Percentiles rank a stretch among this genome's conserved stretches.
Evolutionary conservation across 2,113 vertebrate genomes (phyloP).

Genomic region (Lota lota): DNA sequence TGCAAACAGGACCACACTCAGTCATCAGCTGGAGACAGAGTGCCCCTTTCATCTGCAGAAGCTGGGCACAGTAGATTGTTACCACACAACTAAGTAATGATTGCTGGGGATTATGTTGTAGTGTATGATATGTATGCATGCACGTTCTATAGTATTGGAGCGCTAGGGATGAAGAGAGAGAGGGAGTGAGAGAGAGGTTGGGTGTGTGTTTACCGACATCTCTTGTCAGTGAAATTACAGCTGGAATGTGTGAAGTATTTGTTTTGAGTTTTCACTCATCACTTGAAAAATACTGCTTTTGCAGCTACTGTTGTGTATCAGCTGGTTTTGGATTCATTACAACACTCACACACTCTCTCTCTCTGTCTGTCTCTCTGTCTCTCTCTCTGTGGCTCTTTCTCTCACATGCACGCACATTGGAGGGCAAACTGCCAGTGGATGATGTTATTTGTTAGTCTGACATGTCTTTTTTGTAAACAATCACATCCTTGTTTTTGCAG

Average conservation of each 20-base stretch:
- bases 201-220: not conserved
- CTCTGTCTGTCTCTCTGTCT: no score
- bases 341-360: not conserved
- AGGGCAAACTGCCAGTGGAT: slow-evolving; percentile 9
- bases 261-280: no score
- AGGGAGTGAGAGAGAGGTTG: not conserved
- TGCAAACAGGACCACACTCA: not conserved
- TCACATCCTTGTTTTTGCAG: slow-evolving; percentile 28
- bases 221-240: not conserved
- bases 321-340: no score
- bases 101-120: slow-evolving; percentile 9
- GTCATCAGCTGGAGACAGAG: not conserved
- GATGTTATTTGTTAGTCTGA: slow-evolving; percentile 12
- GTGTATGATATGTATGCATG: slow-evolving; percentile 16
- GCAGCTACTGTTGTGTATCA: no score
- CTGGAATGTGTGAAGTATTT: no score
- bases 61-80: slow-evolving; percentile 6
- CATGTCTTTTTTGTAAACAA: slow-evolving; percentile 25
- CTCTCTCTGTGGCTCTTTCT: no score
- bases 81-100: not conserved
- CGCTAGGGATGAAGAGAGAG: not conserved
- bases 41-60: not conserved
- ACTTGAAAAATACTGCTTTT: no score
- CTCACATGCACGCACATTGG: not conserved
- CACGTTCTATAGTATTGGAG: not conserved